A percentile compares a stretch with the other conserved stretches of the same genome.
phyloP scores from a whole-genome alignment of 2,888 invertebrate species.

The Thecophora atra region DNA sequence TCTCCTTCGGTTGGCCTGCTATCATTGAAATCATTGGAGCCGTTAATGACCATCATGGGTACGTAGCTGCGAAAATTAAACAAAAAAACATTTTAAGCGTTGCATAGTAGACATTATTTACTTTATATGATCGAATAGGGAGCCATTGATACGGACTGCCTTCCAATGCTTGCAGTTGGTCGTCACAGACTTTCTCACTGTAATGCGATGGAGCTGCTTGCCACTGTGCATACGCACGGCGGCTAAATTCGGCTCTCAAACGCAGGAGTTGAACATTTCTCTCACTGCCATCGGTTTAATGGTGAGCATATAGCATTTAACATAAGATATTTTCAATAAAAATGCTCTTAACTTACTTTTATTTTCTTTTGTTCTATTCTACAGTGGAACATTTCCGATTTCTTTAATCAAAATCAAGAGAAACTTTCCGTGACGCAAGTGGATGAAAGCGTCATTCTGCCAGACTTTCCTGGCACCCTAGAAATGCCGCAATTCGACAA shows the following conservation, averaged over 20 bases:
- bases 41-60: constrained; percentile 92
- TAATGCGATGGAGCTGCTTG: constrained; percentile 91
- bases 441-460: constrained; percentile 79
- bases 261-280: constrained; percentile 95
- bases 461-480: constrained; percentile 83
- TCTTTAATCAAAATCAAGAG: constrained; percentile 94
- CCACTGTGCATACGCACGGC: constrained; percentile 91
- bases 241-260: constrained; percentile 95
- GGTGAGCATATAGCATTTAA: constrained; percentile 69
- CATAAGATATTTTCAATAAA: background rate
- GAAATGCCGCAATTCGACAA: constrained; percentile 90
- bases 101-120: too few species aligned
- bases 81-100: constrained; percentile 7
- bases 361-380: constrained; percentile 61
- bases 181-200: constrained; percentile 91
- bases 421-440: constrained; percentile 79
- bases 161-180: constrained; percentile 96
- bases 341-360: background rate
- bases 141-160: constrained; percentile 89
- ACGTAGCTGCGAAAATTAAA: too few species aligned
- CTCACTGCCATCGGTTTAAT: constrained; percentile 95
- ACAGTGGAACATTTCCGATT: constrained; percentile 99
- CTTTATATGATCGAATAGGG: constrained; percentile 69
- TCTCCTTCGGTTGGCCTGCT: constrained; percentile 94
- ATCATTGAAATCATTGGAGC: constrained; percentile 96